These are phyloP conservation scores for Acanthosepion lycidas DNA, from an alignment of 2,888 invertebrate species.

Conservation along the genomic window DNA sequence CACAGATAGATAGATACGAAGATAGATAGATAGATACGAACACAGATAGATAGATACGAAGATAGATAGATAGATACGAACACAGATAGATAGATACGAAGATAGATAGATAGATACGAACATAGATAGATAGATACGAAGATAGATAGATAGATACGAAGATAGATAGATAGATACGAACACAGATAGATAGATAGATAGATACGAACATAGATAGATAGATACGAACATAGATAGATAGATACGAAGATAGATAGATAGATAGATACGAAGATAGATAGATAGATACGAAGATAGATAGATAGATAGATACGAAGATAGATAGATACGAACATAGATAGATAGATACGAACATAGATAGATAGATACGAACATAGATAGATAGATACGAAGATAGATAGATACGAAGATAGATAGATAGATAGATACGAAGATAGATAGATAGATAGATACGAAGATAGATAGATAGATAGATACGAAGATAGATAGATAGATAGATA, in stretches of 20 bases:
- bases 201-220: background rate
- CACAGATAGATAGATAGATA: background rate
- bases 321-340: background rate
- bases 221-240: too few relatives aligned
- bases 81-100: too few relatives aligned
- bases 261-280: background rate
- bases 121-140: too few relatives aligned
- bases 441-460: background rate
- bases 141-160: background rate
- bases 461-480: background rate
- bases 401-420: background rate
- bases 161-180: background rate
- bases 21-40: too few relatives aligned
- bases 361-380: background rate
- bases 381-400: background rate
- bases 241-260: background rate
- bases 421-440: background rate
- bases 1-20: too few relatives aligned
- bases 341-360: background rate
- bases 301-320: background rate
- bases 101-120: too few relatives aligned
- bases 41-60: too few relatives aligned
- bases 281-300: background rate
- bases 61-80: too few relatives aligned
- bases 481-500: too few relatives aligned